These are phyloP conservation scores for Numenius arquata DNA, from an alignment of 2,113 vertebrate species.

Conservation along the genomic window DNA sequence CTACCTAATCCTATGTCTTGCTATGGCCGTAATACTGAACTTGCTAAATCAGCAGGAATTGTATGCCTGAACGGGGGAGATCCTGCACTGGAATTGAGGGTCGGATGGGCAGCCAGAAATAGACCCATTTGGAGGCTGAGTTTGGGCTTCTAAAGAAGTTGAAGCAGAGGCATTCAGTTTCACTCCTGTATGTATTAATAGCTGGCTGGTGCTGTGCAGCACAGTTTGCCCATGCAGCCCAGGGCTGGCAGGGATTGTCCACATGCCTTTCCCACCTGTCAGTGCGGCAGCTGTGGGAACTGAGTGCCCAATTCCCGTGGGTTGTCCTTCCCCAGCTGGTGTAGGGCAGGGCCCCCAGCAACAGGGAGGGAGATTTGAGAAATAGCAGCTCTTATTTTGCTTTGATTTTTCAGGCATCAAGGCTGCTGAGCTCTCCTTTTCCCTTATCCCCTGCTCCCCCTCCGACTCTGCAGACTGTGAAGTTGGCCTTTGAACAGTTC, in stretches of 20 bases:
- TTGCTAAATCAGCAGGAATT: neutral
- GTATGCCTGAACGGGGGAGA: neutral
- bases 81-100: neutral
- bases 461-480: neutral
- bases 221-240: neutral
- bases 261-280: constrained; percentile 49
- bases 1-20: neutral
- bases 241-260: constrained; percentile 1
- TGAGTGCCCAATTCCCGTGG: neutral
- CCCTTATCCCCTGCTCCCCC: neutral
- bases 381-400: neutral
- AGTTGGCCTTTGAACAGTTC: neutral
- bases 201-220: constrained; percentile 26
- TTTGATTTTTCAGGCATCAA: neutral
- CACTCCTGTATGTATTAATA: neutral
- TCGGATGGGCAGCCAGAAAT: neutral
- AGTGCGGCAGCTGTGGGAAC: neutral
- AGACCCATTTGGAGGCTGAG: neutral
- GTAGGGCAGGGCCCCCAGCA: neutral
- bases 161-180: neutral
- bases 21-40: neutral
- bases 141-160: neutral
- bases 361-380: neutral
- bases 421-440: neutral
- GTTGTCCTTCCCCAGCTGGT: neutral